Evolutionary conservation across 1,140 invertebrate species (phyloP), one percentile per base, ranked within the genome.

Genomic region (Ips typographus): DNA sequence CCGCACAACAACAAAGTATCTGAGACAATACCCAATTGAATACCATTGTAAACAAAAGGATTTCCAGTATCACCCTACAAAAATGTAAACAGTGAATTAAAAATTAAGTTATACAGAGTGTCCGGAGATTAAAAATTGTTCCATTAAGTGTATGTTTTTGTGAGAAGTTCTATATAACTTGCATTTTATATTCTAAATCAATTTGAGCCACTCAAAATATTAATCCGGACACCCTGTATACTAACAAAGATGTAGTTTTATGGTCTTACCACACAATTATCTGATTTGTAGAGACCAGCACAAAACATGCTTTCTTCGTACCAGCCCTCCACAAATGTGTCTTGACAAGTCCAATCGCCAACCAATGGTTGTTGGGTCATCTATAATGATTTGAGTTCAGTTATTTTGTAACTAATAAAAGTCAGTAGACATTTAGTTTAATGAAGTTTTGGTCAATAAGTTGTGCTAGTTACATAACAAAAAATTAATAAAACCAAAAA

Each of bases 61-160:
- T 63, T 52, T 39, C 60, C 60, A 1, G 51, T 40, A 22, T 63
- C 60, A 6, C 60, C 60, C 60, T 63, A 51, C 49, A 60, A 60
- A 6, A 60, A n/a, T 22, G 22, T 22, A 22, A 22, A 22, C 22
- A 22, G 22, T 22, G 22, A 22, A 22, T 22, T 22, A 22, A 22
- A 22, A 22, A 22, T 22, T 22, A 22, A 22, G 22, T 22, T 22
- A 22, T 22, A 22, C 22, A 0, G 22, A 22, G 22, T 22, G 22
- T 22, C 22, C 22, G 22, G 22, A 22, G 22, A 22, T 22, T 22
- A 22, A 22, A 22, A 22, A 22, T 22, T 0, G 22, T 22, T 22
- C 22, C 22, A 22, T 22, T 22, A 22, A 22, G 0, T 22, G 0
- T 22, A 22, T 22, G 22, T 22, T 22, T 22, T 22, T 22, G 22